Evolutionary conservation across 2,888 invertebrate species (phyloP).

Genomic region (Petrolisthes cinctipes): DNA sequence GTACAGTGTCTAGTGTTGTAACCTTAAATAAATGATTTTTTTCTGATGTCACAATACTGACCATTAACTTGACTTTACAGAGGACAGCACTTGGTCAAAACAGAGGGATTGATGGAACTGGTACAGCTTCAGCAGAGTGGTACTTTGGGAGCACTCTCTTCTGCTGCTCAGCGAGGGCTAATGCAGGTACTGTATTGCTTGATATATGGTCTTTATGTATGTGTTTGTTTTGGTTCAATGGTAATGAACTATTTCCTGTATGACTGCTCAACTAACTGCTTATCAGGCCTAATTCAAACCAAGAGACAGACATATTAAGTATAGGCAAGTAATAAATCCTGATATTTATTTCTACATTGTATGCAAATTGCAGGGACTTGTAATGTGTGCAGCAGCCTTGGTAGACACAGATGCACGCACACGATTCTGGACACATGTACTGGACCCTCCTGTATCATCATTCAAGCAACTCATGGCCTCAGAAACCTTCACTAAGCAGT

Average conservation of each 20-base stretch:
- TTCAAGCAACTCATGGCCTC: constrained; percentile 69
- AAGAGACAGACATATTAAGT: neutral
- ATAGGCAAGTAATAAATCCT: neutral
- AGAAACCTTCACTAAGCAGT: constrained; percentile 72
- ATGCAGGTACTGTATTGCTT: constrained; percentile 57
- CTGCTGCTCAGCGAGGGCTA: constrained; percentile 77
- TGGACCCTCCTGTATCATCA: constrained; percentile 74
- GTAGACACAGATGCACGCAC: constrained; percentile 68
- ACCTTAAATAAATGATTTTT: too few relatives aligned
- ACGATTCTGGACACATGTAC: constrained; percentile 69
- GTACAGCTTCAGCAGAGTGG: constrained; percentile 73
- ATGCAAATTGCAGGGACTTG: constrained; percentile 48
- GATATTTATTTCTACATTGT: neutral
- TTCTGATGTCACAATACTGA: neutral
- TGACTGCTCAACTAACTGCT: too few relatives aligned
- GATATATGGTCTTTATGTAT: neutral
- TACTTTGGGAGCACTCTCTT: constrained; percentile 74
- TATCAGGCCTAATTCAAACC: too few relatives aligned
- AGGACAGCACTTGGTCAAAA: constrained; percentile 74
- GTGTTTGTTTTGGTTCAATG: too few relatives aligned
- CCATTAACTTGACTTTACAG: constrained; percentile 69
- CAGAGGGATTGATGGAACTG: constrained; percentile 74
- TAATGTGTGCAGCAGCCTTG: constrained; percentile 65
- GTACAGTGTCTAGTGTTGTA: neutral
- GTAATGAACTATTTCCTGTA: too few relatives aligned